Conservation (phyloP, 1,140 invertebrate species). For the Caenorhabditis brenneri region DNA sequence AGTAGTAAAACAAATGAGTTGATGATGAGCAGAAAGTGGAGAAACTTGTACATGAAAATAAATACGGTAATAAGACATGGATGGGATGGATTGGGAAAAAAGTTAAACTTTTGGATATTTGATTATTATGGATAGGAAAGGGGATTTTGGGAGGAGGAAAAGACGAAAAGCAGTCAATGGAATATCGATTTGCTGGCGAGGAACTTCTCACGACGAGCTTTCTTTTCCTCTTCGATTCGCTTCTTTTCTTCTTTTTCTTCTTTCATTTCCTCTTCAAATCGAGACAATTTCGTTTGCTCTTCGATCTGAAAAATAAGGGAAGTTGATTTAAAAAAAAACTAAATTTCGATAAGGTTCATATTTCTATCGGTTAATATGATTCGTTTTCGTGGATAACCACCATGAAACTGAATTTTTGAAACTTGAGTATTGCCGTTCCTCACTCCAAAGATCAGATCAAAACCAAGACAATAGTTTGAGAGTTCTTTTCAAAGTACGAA, state of each 20-base stretch:
- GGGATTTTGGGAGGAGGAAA: neutral
- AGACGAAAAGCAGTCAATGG: constrained; percentile 38
- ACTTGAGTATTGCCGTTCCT: too few relatives aligned
- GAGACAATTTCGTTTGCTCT: constrained; percentile 50
- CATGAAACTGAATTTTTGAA: too few relatives aligned
- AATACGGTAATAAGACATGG: neutral
- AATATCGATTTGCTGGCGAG: constrained; percentile 48
- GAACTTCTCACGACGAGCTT: constrained; percentile 40
- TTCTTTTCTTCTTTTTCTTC: constrained; percentile 51
- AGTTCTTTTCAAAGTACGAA: neutral
- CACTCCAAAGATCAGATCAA: too few relatives aligned
- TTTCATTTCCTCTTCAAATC: constrained; percentile 54
- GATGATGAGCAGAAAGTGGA: neutral
- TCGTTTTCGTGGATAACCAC: too few relatives aligned
- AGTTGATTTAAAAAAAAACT: neutral
- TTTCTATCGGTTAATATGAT: too few relatives aligned
- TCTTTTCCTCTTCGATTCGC: constrained; percentile 46
- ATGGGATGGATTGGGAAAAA: neutral
- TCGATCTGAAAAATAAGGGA: constrained; percentile 30
- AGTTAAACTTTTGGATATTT: constrained; percentile 13
- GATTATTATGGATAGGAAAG: neutral
- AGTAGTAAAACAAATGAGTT: neutral
- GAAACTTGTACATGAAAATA: constrained; percentile 34
- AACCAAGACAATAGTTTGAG: too few relatives aligned
- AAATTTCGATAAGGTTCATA: too few relatives aligned